A percentile compares a stretch with the other conserved stretches of the same genome.
phyloP scores from a whole-genome alignment of 2,113 vertebrate genomes.

The Pyrgilauda ruficollis region DNA sequence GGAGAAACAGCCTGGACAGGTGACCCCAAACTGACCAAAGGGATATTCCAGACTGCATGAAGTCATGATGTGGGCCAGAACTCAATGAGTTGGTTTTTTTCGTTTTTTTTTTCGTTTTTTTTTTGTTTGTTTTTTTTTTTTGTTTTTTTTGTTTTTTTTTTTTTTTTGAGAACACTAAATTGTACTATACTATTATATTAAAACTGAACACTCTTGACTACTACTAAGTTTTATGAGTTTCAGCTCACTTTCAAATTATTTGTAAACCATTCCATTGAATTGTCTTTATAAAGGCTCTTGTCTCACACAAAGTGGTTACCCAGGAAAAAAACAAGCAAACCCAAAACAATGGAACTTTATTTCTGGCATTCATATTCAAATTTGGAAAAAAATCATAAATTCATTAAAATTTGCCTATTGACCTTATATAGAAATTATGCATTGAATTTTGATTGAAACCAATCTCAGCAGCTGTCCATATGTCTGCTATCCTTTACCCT shows the following conservation, averaged over 20 bases:
- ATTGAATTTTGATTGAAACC: not conserved
- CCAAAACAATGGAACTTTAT: not conserved
- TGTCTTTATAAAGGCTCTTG: not conserved
- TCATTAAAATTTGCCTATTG: not conserved
- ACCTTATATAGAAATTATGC: not conserved
- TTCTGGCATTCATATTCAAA: not conserved
- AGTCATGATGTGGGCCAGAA: not conserved
- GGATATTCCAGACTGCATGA: not conserved
- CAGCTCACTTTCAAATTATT: not conserved
- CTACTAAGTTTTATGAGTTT: fast-evolving
- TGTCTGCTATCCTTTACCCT: not conserved
- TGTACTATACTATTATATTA: not conserved
- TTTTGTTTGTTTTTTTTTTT: too few species aligned
- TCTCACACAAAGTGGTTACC: not conserved
- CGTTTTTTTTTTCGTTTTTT: too few species aligned
- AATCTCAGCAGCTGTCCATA: not conserved
- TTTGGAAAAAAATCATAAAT: not conserved
- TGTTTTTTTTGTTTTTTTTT: too few species aligned
- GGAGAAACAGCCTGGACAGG: not conserved
- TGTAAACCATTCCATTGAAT: not conserved
- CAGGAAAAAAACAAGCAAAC: not conserved
- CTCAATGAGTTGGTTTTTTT: too few species aligned
- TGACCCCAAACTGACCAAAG: not conserved
- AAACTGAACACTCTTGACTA: not conserved
- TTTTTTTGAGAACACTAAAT: not conserved